These are phyloP conservation scores for Tetragonula clypearis DNA, from an alignment of 1,140 invertebrate species.

Conservation along the genomic window DNA sequence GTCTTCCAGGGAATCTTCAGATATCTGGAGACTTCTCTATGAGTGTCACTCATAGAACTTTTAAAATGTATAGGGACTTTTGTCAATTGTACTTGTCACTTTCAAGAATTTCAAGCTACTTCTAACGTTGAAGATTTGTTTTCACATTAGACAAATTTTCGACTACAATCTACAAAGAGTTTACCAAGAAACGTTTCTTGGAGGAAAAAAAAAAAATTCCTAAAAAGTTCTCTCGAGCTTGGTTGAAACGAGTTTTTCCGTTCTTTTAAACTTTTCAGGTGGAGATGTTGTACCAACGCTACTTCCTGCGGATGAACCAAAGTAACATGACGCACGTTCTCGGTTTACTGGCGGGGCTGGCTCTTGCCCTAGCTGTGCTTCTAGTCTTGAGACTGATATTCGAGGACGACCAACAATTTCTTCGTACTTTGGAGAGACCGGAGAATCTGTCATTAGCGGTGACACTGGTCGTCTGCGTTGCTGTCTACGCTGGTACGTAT, in stretches of 20 bases:
- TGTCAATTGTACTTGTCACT: too few relatives aligned
- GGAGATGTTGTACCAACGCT: constrained; percentile 94
- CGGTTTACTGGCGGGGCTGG: constrained; percentile 87
- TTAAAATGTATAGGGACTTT: too few relatives aligned
- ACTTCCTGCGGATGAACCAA: constrained; percentile 96
- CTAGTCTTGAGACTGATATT: constrained; percentile 70
- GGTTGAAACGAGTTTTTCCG: not conserved
- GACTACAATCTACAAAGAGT: too few relatives aligned
- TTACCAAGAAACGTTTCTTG: too few relatives aligned
- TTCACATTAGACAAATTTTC: too few relatives aligned
- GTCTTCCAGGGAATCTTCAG: too few relatives aligned
- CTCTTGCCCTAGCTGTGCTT: constrained; percentile 83
- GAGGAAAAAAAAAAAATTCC: too few relatives aligned
- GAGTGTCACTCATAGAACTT: too few relatives aligned
- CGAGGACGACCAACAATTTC: constrained; percentile 64
- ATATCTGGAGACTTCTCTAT: too few relatives aligned
- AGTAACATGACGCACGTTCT: constrained; percentile 93
- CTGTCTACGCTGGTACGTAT: constrained; percentile 75
- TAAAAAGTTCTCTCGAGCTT: not conserved
- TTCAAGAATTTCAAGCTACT: too few relatives aligned
- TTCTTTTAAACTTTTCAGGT: constrained; percentile 82
- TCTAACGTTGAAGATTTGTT: too few relatives aligned
- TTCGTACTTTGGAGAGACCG: constrained; percentile 65
- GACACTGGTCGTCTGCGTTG: constrained; percentile 72
- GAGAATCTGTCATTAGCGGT: constrained; percentile 74